Evolutionary conservation across 2,113 vertebrate genomes (phyloP).

Genomic region (Podarcis raffonei): DNA sequence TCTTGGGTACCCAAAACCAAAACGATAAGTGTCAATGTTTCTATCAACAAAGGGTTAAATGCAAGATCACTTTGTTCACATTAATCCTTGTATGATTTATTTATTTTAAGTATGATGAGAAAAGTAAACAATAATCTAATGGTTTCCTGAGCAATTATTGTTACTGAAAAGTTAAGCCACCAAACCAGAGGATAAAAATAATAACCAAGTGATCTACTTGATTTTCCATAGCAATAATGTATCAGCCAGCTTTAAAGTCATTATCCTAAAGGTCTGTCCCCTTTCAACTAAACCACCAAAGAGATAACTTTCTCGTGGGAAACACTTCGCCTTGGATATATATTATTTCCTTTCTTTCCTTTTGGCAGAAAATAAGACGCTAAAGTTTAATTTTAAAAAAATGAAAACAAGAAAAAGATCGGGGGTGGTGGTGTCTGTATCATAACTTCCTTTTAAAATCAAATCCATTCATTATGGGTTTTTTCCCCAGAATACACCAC

Average conservation of each 20-base stretch:
- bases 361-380: slow-evolving; percentile 18
- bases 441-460: slow-evolving; percentile 8
- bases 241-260: neutral
- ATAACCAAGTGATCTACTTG: neutral
- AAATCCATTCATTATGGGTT: neutral
- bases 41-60: neutral
- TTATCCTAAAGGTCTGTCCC: neutral
- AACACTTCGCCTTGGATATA: neutral
- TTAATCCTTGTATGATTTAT: neutral
- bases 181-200: neutral
- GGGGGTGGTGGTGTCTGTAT: neutral
- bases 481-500: neutral
- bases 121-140: neutral
- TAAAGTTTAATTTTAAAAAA: neutral
- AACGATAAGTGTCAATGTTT: neutral
- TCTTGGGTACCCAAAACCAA: too few relatives aligned
- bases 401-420: neutral
- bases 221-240: neutral
- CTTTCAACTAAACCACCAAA: neutral
- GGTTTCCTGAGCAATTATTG: neutral
- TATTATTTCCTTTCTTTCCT: neutral
- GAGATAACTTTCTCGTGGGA: neutral
- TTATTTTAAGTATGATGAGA: neutral
- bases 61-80: neutral
- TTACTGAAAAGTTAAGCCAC: neutral